phyloP scores from a whole-genome alignment of 2,797 vertebrate genomes.

The Sternarchorhynchus goeldii region DNA sequence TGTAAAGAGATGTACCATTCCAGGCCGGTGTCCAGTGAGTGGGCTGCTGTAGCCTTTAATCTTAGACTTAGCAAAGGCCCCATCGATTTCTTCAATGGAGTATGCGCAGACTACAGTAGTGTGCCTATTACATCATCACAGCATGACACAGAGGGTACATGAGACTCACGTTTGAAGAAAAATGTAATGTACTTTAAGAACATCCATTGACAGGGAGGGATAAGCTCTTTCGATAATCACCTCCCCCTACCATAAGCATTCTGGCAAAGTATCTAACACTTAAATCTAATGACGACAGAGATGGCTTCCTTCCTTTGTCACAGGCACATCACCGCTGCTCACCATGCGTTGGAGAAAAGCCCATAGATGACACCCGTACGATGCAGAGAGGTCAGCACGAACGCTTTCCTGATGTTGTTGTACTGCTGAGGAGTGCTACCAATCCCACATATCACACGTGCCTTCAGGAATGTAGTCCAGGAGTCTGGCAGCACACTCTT shows the following conservation, averaged over 20 bases:
- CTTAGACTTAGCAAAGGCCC: constrained; percentile 75
- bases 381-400: constrained; percentile 72
- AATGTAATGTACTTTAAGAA: not conserved
- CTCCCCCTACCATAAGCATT: not conserved
- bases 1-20: constrained; percentile 65
- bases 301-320: not conserved
- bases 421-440: constrained; percentile 77
- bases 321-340: constrained; percentile 52
- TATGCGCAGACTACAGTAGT: constrained; percentile 82
- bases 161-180: constrained; percentile 7
- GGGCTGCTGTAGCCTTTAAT: constrained; percentile 74
- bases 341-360: constrained; percentile 82
- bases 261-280: not conserved
- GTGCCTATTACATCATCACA: constrained; percentile 68
- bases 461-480: constrained; percentile 84
- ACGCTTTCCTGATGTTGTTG: constrained; percentile 78
- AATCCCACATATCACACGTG: constrained; percentile 78
- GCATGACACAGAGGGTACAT: constrained; percentile 10
- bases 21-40: constrained; percentile 69
- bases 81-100: constrained; percentile 78
- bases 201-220: no score
- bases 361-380: constrained; percentile 77
- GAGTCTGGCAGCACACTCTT: constrained; percentile 70
- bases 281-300: not conserved
- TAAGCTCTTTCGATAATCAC: no score